Evolutionary conservation across 92 coral and sea anemone species (phyloP), one percentile per base, ranked within the genome.

Genomic region (Siderastrea siderea): DNA sequence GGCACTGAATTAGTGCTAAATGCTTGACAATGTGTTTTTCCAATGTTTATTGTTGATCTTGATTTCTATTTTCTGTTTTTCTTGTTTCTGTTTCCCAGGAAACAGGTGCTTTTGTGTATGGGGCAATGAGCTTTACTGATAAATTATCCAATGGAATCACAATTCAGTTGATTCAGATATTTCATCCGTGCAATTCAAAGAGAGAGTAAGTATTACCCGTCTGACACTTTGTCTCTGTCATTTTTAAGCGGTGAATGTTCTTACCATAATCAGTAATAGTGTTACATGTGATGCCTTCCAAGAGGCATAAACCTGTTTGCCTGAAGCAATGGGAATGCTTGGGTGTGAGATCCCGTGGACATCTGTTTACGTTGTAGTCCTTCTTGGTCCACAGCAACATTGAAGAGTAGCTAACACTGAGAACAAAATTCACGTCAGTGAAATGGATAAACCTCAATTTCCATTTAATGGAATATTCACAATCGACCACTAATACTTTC

Each of bases 71-170:
- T 69, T 10, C 55, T 72, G 12, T 13, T 45, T 26, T n/a, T 68
- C 55, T n/a, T 16, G 55, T 5, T 19, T 82, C 14, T 4, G 0
- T 60, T 55, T 72, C 48, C 8, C 60, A 97, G 99, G 99, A 97
- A 88, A 97, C 99, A 67, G 99, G 99, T 84, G 99, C 99, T 12
- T 97, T 97, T 89, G 99, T 97, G 7, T 97, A 97, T 92, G 99
- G 99, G 45, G 99, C 99, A 47, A 97, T 97, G 99, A 97, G 99
- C 81, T 97, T 97, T 76, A 95, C 96, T 50, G 99, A 97, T 82
- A 97, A 97, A 78, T 79, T 97, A 49, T 94, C 99, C 68, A 97
- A 97, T 92, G 99, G 99, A 17, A 74, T 95, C 47, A 92, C 96
- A 10, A 86, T 97, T 52, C 99, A 95, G 79, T 57, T 97, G 14